Conservation (phyloP, 2,888 invertebrate genomes). For the Pollenia labialis region DNA sequence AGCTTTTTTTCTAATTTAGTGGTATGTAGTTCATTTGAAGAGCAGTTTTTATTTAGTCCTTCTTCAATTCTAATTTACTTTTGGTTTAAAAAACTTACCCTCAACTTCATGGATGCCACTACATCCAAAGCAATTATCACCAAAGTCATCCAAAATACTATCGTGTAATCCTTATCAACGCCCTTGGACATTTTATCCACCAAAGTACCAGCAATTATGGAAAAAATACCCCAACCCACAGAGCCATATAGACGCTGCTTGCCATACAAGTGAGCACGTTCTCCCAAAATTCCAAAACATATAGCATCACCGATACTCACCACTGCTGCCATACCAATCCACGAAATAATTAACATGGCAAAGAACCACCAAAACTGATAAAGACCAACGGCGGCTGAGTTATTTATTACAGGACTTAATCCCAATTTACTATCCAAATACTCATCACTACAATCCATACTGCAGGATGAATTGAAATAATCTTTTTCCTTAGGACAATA, state of each 20-base stretch:
- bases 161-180: slow-evolving; percentile 89
- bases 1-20: no score
- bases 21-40: no score
- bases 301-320: slow-evolving; percentile 95
- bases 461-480: slow-evolving; percentile 80
- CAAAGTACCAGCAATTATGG: slow-evolving; percentile 90
- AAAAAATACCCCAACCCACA: slow-evolving; percentile 93
- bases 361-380: slow-evolving; percentile 92
- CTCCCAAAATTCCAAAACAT: slow-evolving; percentile 92
- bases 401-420: slow-evolving; percentile 77
- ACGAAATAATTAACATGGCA: slow-evolving; percentile 89
- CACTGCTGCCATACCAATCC: slow-evolving; percentile 93
- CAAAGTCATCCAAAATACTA: slow-evolving; percentile 92
- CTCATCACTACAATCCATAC: slow-evolving; percentile 79
- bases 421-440: slow-evolving; percentile 77
- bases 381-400: slow-evolving; percentile 82
- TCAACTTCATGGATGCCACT: slow-evolving; percentile 87
- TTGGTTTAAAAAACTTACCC: slow-evolving; percentile 83
- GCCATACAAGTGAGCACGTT: slow-evolving; percentile 91
- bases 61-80: no score
- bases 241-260: slow-evolving; percentile 95
- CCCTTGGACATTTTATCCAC: slow-evolving; percentile 90
- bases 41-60: no score
- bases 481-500: slow-evolving; percentile 79
- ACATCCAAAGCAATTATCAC: slow-evolving; percentile 88